Evolutionary conservation across 2,113 vertebrate genomes (phyloP).

Genomic region (Serilophus lunatus): DNA sequence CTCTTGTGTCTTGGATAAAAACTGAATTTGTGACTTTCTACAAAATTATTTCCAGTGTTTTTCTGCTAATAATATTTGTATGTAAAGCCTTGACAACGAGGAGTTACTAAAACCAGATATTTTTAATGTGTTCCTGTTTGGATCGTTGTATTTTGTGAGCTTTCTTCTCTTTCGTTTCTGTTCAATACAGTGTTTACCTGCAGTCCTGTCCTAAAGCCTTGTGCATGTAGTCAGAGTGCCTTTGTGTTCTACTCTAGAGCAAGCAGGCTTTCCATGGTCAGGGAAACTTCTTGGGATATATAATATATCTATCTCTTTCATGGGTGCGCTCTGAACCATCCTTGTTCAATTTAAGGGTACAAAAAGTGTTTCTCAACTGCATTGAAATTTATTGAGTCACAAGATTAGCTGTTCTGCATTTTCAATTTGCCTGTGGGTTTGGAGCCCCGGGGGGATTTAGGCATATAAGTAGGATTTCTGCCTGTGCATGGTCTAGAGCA

Average conservation of each 20-base stretch:
- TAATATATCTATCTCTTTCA: background rate
- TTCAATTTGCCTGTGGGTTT: background rate
- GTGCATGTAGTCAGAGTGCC: background rate
- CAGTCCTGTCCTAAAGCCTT: background rate
- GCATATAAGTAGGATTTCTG: background rate
- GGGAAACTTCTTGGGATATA: background rate
- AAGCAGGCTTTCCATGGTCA: background rate
- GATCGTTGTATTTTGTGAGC: background rate
- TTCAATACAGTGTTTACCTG: background rate
- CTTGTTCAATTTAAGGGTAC: background rate
- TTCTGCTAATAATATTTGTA: background rate
- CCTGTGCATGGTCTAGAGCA: fast-evolving
- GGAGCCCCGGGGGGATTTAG: background rate
- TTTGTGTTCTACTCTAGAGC: background rate
- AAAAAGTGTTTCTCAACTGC: background rate
- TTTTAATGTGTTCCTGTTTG: background rate
- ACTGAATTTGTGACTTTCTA: background rate
- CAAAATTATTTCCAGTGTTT: background rate
- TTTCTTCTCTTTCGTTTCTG: background rate
- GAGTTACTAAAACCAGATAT: background rate
- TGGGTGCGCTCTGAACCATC: background rate
- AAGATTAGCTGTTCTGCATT: conserved; percentile 9
- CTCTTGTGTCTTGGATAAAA: background rate
- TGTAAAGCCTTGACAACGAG: background rate
- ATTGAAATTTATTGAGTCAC: background rate